Base-by-base conservation (phyloP, 2,888 invertebrate species). In the Andrena marginata region DNA sequence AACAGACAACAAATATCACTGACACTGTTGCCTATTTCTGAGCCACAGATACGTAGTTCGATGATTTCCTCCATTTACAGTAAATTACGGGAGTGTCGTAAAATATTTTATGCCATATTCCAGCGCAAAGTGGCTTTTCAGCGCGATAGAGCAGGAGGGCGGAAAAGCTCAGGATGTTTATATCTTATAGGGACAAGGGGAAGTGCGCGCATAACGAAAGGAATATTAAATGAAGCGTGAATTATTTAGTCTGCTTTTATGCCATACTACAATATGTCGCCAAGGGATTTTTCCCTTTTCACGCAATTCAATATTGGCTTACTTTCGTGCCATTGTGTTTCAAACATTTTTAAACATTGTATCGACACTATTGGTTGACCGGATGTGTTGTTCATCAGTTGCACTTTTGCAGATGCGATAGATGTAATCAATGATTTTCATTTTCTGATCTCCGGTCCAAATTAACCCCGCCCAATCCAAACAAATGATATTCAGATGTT, bases 71-170 rank as follows among this genome's bases (percentile, higher is more conserved):
- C 16, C 1, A 54, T 54, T 54, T 20, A 54, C 54, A 54, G 54
- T 54, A 20, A 54, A 54, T 54, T 8, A 54, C 54, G 54, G 7
- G 20, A 54, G 54, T 20, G 8, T 54, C 20, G 54, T 54, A 23
- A 54, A 54, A 54, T 54, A 54, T 54, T 54, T 54, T 23, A 54
- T 10, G 23, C 20, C 20, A 23, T 23, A 23, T 54, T 54, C 20
- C 54, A 54, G 54, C 54, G 23, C 54, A 54, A 54, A 54, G 54
- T 54, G 54, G 54, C 54, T 54, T n/a, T 54, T 54, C 54, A 54
- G 54, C 54, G 23, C n/a, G 23, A 23, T n/a, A 54, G 23, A 0
- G 54, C 8, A 54, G 8, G 8, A 20, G 8, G 54, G 54, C 20
- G 54, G 54, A 54, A 54, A 54, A 23, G 54, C 54, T 54, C 8